These are phyloP conservation scores for Molorchus minor DNA, from an alignment of 2,888 invertebrate genomes.

Conservation along the genomic window DNA sequence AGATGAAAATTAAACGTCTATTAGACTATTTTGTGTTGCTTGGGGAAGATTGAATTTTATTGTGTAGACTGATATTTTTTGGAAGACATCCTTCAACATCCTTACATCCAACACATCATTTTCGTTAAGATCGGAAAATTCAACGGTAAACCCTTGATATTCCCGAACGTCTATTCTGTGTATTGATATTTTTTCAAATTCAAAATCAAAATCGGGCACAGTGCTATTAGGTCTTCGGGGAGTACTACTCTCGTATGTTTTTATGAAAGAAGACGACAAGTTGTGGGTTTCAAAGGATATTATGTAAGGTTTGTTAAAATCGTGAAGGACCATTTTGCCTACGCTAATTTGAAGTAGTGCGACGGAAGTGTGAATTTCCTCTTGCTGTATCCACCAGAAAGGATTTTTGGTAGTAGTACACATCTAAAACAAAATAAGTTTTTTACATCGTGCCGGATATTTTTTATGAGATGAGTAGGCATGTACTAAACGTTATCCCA, in stretches of 20 bases:
- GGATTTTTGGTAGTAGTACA: slow-evolving; percentile 38
- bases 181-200: slow-evolving; percentile 36
- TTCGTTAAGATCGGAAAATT: slow-evolving; percentile 33
- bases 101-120: slow-evolving; percentile 33
- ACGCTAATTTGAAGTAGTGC: slow-evolving; percentile 23
- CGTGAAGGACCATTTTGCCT: neutral
- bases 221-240: slow-evolving; percentile 21
- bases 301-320: slow-evolving; percentile 29
- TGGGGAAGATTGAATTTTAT: too few species aligned
- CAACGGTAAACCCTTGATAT: slow-evolving; percentile 35
- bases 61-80: too few species aligned
- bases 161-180: slow-evolving; percentile 38
- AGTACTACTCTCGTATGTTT: slow-evolving; percentile 20
- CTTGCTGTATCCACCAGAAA: slow-evolving; percentile 33
- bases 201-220: slow-evolving; percentile 19
- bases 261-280: neutral
- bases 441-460: too few species aligned
- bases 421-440: slow-evolving; percentile 37
- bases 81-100: neutral
- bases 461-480: too few species aligned
- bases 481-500: too few species aligned
- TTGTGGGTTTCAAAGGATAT: slow-evolving; percentile 24
- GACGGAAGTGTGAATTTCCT: slow-evolving; percentile 12
- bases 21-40: too few species aligned
- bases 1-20: too few species aligned